Percentiles rank a stretch among this genome's conserved stretches.
These are phyloP conservation scores for Perca schrenkii DNA, from an alignment of 2,113 vertebrate genomes.

Conservation along the genomic window DNA sequence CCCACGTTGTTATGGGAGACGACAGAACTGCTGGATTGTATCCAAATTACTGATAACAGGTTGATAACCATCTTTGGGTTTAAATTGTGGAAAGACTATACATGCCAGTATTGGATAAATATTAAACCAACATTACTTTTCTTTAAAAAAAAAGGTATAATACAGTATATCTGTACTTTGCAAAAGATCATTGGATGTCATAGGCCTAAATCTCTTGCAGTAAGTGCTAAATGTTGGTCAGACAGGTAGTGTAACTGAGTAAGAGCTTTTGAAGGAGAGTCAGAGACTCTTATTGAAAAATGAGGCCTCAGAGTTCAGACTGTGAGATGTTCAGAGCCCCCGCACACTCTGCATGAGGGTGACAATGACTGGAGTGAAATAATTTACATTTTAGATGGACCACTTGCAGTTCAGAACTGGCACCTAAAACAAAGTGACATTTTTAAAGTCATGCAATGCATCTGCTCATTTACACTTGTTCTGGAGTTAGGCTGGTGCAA, in stretches of 20 bases:
- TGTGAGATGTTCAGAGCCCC: constrained; percentile 14
- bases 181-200: neutral
- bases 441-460: constrained; percentile 15
- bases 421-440: constrained; percentile 2
- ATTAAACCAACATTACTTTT: constrained; percentile 7
- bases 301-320: constrained; percentile 26
- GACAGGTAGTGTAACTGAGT: constrained; percentile 48
- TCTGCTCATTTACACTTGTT: constrained; percentile 42
- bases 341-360: constrained; percentile 6
- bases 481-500: constrained; percentile 27
- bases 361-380: constrained; percentile 6
- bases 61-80: constrained; percentile 65
- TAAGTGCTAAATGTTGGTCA: constrained; percentile 52
- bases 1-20: constrained; percentile 80
- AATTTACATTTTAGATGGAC: neutral
- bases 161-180: constrained; percentile 14
- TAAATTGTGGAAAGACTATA: constrained; percentile 43
- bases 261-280: constrained; percentile 33
- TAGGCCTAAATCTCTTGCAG: constrained; percentile 3
- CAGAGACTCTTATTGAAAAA: constrained; percentile 40
- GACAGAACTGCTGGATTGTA: constrained; percentile 68
- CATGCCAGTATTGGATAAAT: neutral
- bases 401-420: neutral
- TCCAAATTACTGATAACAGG: constrained; percentile 72
- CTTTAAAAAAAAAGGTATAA: neutral